A percentile compares a stretch with the other conserved stretches of the same genome.
These are phyloP conservation scores for Gymnogyps californianus DNA, from an alignment of 2,113 vertebrate species.

Conservation along the genomic window DNA sequence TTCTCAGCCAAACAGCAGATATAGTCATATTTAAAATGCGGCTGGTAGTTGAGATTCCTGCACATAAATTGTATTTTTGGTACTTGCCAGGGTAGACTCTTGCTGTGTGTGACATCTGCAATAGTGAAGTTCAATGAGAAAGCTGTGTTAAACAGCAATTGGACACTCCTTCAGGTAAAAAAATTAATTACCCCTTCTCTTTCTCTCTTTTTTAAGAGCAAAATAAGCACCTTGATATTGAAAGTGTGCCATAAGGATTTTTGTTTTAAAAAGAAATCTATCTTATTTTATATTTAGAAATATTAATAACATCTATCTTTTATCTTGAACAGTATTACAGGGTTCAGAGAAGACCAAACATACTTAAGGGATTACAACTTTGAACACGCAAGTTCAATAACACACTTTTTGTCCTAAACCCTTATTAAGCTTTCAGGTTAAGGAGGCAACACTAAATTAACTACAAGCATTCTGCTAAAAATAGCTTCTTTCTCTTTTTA, in stretches of 20 bases:
- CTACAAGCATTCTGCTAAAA: not conserved
- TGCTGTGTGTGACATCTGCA: not conserved
- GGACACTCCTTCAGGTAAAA: not conserved
- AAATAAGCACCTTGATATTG: not conserved
- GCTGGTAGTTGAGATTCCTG: not conserved
- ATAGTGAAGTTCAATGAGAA: not conserved
- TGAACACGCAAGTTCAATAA: not conserved
- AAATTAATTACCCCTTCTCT: not conserved
- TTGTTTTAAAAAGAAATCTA: not conserved
- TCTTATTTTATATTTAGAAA: not conserved
- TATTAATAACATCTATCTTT: not conserved
- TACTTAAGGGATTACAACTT: not conserved
- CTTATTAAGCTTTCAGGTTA: not conserved
- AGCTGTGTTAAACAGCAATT: not conserved
- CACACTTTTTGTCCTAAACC: not conserved
- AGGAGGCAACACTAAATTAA: not conserved
- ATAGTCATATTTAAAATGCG: not conserved
- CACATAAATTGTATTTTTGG: not conserved
- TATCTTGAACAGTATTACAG: not conserved
- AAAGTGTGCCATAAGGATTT: not conserved
- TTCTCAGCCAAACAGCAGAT: not conserved
- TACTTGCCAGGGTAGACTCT: not conserved
- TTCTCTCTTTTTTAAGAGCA: not conserved
- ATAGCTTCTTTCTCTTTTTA: not conserved
- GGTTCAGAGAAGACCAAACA: not conserved